A percentile compares a stretch with the other conserved stretches of the same genome.
These are phyloP conservation scores for Nezara viridula DNA, from an alignment of 2,888 invertebrate genomes.

Conservation along the genomic window DNA sequence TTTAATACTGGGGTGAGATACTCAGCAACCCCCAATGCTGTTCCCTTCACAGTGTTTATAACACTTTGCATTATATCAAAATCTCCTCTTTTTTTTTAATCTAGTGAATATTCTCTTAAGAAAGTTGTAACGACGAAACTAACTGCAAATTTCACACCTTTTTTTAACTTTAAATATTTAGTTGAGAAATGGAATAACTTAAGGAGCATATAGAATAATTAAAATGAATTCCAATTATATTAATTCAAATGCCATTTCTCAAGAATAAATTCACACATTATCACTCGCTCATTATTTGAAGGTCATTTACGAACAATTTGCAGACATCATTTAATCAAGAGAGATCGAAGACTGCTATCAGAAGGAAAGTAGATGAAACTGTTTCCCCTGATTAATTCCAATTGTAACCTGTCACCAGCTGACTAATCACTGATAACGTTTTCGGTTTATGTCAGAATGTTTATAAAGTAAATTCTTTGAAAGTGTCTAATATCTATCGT, in stretches of 20 bases:
- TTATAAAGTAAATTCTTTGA: neutral
- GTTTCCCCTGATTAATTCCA: neutral
- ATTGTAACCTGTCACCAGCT: conserved; percentile 35
- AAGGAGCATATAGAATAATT: neutral
- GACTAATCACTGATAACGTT: conserved; percentile 17
- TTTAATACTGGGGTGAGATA: conserved; percentile 96
- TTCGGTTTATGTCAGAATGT: neutral
- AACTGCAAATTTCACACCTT: neutral
- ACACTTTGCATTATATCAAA: conserved; percentile 89
- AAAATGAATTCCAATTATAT: neutral
- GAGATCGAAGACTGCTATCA: neutral
- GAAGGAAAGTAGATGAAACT: neutral
- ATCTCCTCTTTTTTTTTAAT: neutral
- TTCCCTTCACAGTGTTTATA: conserved; percentile 95
- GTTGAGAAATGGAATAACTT: neutral
- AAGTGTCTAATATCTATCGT: no score
- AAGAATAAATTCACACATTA: neutral
- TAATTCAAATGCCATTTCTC: neutral
- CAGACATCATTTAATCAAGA: neutral
- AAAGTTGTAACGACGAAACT: neutral
- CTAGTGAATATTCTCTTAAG: neutral
- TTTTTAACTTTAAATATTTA: neutral
- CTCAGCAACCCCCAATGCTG: conserved; percentile 95
- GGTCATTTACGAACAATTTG: neutral
- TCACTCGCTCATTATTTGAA: neutral